Evolutionary conservation across 2,113 vertebrate species (phyloP), one percentile per base, ranked within the genome.

Genomic region (Capreolus pygargus): DNA sequence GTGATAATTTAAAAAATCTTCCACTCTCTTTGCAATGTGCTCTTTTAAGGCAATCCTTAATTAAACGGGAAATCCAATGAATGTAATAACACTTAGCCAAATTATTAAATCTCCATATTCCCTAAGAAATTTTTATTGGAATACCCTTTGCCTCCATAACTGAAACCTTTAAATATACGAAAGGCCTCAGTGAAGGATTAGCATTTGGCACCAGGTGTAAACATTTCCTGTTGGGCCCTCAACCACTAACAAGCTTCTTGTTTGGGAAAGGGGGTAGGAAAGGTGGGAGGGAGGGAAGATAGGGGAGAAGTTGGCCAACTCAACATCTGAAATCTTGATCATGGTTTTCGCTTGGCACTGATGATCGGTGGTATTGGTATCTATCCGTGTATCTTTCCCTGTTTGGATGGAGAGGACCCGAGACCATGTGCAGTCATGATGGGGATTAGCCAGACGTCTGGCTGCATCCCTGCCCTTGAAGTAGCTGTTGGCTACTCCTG

Each of bases 401-500:
- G 98, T 98, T 98, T 98, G 98, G 99, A 99, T 98, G 97, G 97
- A 93, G 98, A 98, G 96, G 92, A 98, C 98, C 97, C 96, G 55
- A 89, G 97, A 98, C 98, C 99, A 99, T 99, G 99, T 99, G 99
- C 98, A 98, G 95, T 95, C 98, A 98, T 97, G 97, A 98, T 93
- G 98, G 98, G 93, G 90, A 98, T 95, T 97, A 91, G 98, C 98
- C 98, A 98, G 99, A 98, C 98, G 99, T 99, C 98, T 99, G 99
- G 98, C 97, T 99, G 98, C 98, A 98, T 99, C 99, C 97, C 98
- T 99, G 98, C 97, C 98, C 99, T 99, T 98, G 98, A 98, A 99
- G 99, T 99, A 99, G 99, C 98, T 99, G 98, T 98, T 98, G 99
- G 99, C 98, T 98, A 98, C 98, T 98, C 98, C 96, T 90, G 97